Evolutionary conservation across 2,888 invertebrate species (phyloP).

Genomic region (Odontomyia ornata): DNA sequence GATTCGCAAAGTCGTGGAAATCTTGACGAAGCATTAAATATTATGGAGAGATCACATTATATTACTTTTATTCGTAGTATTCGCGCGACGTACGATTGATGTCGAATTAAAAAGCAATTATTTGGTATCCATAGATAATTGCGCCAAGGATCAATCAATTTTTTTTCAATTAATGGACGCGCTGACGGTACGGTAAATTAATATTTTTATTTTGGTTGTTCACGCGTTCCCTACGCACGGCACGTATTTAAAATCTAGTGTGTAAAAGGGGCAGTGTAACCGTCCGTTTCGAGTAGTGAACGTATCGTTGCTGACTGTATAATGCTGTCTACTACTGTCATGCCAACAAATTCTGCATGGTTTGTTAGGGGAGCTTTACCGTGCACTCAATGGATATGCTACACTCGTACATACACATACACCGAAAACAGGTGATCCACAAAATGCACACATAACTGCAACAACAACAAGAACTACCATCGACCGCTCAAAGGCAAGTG

Average conservation of each 20-base stretch:
- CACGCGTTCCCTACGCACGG: slow-evolving; percentile 43
- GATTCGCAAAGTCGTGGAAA: not conserved
- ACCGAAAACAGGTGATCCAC: slow-evolving; percentile 35
- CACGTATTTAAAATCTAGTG: slow-evolving; percentile 32
- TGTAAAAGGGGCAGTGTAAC: slow-evolving; percentile 38
- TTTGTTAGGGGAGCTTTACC: slow-evolving; percentile 37
- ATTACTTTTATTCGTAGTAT: not conserved
- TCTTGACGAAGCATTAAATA: slow-evolving; percentile 1
- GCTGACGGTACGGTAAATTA: slow-evolving; percentile 12
- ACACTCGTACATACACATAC: slow-evolving; percentile 23
- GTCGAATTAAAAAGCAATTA: not conserved
- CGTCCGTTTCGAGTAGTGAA: slow-evolving; percentile 49
- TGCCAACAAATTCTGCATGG: slow-evolving; percentile 42
- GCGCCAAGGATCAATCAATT: not conserved
- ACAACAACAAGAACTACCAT: not conserved
- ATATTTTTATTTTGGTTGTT: slow-evolving; percentile 19
- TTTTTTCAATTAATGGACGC: slow-evolving; percentile 27
- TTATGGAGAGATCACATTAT: not conserved
- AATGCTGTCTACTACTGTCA: slow-evolving; percentile 40
- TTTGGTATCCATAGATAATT: not conserved
- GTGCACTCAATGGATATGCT: slow-evolving; percentile 19
- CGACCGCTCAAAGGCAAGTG: slow-evolving; percentile 19
- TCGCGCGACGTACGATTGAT: not conserved
- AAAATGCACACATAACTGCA: slow-evolving; percentile 23
- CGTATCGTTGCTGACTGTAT: slow-evolving; percentile 48